These are phyloP conservation scores for Chironomus tepperi DNA, from an alignment of 1,140 invertebrate genomes.

Conservation along the genomic window DNA sequence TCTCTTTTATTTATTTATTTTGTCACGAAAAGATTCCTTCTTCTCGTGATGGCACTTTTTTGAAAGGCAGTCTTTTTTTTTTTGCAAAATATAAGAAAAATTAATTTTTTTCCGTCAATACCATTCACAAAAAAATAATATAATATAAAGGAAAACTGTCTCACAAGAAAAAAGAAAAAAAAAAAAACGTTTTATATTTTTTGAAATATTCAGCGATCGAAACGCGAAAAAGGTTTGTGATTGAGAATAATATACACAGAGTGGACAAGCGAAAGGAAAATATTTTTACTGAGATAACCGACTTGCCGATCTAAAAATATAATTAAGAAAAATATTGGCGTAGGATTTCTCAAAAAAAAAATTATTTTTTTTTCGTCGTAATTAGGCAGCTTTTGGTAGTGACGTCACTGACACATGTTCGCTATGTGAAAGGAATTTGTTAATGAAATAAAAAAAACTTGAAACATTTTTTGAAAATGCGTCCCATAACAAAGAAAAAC, in stretches of 20 bases:
- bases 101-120: background rate
- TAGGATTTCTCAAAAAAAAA: background rate
- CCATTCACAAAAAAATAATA: background rate
- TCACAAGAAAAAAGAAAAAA: too few relatives aligned
- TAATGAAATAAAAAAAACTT: too few relatives aligned
- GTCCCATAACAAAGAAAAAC: too few relatives aligned
- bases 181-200: too few relatives aligned
- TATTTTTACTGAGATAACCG: background rate
- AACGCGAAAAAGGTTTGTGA: background rate
- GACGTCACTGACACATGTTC: background rate
- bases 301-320: background rate
- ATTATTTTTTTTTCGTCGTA: too few relatives aligned
- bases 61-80: background rate
- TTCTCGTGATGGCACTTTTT: background rate
- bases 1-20: background rate
- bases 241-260: background rate
- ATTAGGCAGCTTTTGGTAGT: conserved; percentile 6
- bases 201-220: too few relatives aligned
- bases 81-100: background rate
- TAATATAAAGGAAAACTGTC: too few relatives aligned
- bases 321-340: background rate
- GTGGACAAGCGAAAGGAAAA: conserved; percentile 2
- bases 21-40: background rate
- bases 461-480: too few relatives aligned
- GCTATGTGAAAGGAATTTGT: too few relatives aligned